These are phyloP conservation scores for Troilus luridus DNA, from an alignment of 2,888 invertebrate genomes.

Conservation along the genomic window DNA sequence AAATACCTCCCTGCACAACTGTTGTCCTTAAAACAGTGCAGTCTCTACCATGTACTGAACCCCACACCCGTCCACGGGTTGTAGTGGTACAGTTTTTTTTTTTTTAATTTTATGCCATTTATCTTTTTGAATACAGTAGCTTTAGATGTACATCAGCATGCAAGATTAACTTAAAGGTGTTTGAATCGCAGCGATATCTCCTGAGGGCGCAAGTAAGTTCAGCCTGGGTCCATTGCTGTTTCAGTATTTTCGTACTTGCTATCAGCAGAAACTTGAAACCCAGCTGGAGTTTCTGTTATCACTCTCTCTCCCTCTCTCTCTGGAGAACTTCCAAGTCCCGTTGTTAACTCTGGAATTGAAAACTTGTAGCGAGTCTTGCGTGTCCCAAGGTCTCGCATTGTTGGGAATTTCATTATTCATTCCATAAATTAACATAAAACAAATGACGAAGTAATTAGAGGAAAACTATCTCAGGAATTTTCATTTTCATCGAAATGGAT, in stretches of 20 bases:
- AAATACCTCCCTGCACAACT: too few relatives aligned
- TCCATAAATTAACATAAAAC: neutral
- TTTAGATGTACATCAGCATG: neutral
- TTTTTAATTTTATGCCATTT: too few relatives aligned
- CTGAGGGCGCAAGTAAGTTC: neutral
- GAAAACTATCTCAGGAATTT: neutral
- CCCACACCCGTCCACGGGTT: too few relatives aligned
- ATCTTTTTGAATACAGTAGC: too few relatives aligned
- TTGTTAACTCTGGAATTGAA: slow-evolving; percentile 23
- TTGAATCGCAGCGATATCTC: neutral
- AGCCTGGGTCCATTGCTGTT: neutral
- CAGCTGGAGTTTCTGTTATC: slow-evolving; percentile 27
- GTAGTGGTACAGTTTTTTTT: too few relatives aligned
- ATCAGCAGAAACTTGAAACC: slow-evolving; percentile 21
- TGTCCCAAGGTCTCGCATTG: slow-evolving; percentile 17
- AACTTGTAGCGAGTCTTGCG: slow-evolving; percentile 11
- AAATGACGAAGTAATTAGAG: neutral
- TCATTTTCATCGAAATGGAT: neutral
- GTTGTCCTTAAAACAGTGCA: too few relatives aligned
- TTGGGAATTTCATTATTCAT: slow-evolving; percentile 5
- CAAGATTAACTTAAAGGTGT: neutral
- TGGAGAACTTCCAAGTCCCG: slow-evolving; percentile 29
- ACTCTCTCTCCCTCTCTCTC: neutral
- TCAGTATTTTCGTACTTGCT: neutral
- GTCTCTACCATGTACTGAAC: too few relatives aligned